A percentile compares a stretch with the other conserved stretches of the same genome.
phyloP scores from a whole-genome alignment of 2,888 invertebrate genomes.

The Tholera decimalis region DNA sequence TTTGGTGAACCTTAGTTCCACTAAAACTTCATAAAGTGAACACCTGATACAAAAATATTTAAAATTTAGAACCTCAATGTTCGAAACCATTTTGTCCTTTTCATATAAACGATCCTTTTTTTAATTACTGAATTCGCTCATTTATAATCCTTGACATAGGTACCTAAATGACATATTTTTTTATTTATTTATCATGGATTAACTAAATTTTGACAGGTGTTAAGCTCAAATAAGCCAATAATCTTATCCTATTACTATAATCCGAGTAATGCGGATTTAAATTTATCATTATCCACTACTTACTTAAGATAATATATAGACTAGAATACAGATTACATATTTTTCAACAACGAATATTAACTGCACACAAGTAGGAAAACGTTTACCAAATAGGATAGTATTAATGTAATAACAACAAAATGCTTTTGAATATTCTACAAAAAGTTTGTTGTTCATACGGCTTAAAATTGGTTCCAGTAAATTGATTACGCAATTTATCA shows the following conservation, averaged over 20 bases:
- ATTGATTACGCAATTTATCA: constrained; percentile 9
- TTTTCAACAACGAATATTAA: not conserved
- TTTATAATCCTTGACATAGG: too few species aligned
- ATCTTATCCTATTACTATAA: constrained; percentile 30
- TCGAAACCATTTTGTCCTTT: too few species aligned
- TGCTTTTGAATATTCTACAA: too few species aligned
- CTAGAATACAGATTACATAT: constrained; percentile 1
- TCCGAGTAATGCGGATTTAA: constrained; percentile 44
- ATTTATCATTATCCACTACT: constrained; percentile 31
- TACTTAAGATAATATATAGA: constrained; percentile 2
- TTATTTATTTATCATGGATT: constrained; percentile 22
- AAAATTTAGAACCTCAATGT: too few species aligned
- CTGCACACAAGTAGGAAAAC: not conserved
- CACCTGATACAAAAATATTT: not conserved
- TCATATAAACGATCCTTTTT: too few species aligned
- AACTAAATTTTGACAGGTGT: constrained; percentile 8
- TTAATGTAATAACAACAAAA: not conserved
- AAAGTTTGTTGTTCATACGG: not conserved
- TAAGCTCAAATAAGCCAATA: constrained; percentile 8
- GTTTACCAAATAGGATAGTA: not conserved
- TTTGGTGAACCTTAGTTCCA: too few species aligned
- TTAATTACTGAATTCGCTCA: constrained; percentile 6
- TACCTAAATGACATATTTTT: too few species aligned
- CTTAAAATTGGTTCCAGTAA: not conserved
- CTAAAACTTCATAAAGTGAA: constrained; percentile 13